Percentiles rank a stretch among this genome's conserved stretches.
phyloP scores from a whole-genome alignment of 2,888 invertebrate species.

The Pristionchus maxplancki region DNA sequence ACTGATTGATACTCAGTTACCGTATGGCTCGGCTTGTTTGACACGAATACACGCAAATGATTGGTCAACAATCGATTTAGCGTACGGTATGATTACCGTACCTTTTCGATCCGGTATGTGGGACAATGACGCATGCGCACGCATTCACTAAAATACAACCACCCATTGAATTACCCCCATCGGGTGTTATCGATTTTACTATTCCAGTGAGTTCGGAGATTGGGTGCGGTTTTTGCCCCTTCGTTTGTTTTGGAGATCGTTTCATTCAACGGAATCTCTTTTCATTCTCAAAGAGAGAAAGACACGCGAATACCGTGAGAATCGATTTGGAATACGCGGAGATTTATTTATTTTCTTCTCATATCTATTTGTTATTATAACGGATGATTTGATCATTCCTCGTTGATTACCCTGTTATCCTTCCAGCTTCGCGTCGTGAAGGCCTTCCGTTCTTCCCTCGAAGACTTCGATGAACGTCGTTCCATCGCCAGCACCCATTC shows the following conservation, averaged over 20 bases:
- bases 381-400: not conserved
- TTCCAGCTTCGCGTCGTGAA: slow-evolving; percentile 98
- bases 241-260: slow-evolving; percentile 17
- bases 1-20: not conserved
- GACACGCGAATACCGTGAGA: slow-evolving; percentile 17
- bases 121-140: slow-evolving; percentile 30
- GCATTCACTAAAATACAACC: slow-evolving; percentile 6
- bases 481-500: slow-evolving; percentile 97
- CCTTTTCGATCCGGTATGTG: not conserved
- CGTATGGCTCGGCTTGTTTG: slow-evolving; percentile 15
- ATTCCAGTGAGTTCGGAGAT: not conserved
- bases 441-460: slow-evolving; percentile 99
- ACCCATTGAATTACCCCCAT: slow-evolving; percentile 24
- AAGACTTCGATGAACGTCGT: slow-evolving; percentile 98
- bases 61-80: not conserved
- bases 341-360: not conserved
- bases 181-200: not conserved
- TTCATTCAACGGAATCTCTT: not conserved
- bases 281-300: slow-evolving; percentile 23
- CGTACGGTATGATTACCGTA: not conserved
- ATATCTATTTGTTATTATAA: not conserved
- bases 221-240: slow-evolving; percentile 3
- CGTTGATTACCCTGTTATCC: not conserved
- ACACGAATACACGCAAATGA: slow-evolving; percentile 23
- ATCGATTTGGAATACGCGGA: not conserved